These are phyloP conservation scores for Pedicia rivosa DNA, from an alignment of 2,888 invertebrate genomes.

Conservation along the genomic window DNA sequence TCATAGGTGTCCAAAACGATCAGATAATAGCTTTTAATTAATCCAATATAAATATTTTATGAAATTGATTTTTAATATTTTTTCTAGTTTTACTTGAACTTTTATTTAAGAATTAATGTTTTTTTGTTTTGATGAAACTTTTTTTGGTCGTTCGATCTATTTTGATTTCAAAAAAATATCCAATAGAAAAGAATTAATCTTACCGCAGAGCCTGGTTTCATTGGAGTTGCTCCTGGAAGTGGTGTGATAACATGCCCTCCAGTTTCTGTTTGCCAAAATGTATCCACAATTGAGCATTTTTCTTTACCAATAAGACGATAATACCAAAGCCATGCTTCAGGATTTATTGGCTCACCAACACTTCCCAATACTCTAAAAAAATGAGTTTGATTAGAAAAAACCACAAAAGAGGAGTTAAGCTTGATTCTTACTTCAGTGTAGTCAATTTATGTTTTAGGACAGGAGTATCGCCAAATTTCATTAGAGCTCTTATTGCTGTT, in stretches of 20 bases:
- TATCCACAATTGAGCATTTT: conserved; percentile 87
- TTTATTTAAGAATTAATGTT: too few species aligned
- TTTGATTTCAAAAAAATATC: neutral
- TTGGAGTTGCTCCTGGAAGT: conserved; percentile 86
- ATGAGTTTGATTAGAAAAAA: conserved; percentile 42
- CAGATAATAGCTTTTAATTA: too few species aligned
- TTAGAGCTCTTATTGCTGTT: conserved; percentile 88
- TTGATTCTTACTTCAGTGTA: conserved; percentile 22
- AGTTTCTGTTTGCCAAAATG: conserved; percentile 99
- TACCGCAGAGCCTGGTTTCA: conserved; percentile 97
- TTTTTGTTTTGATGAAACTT: neutral
- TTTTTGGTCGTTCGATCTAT: neutral
- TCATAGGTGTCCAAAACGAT: too few species aligned
- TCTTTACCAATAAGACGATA: conserved; percentile 65
- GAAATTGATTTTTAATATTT: too few species aligned
- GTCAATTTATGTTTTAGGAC: conserved; percentile 49
- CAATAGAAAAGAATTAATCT: too few species aligned
- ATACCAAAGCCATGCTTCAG: conserved; percentile 97
- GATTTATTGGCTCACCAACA: conserved; percentile 98
- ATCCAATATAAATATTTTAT: too few species aligned
- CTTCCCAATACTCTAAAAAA: conserved; percentile 75
- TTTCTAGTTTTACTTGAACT: too few species aligned
- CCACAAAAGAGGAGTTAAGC: conserved; percentile 4
- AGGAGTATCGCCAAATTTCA: conserved; percentile 81
- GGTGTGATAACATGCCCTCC: conserved; percentile 96